Base-by-base conservation (phyloP, 2,888 invertebrate species). In the Portevinia maculata region DNA sequence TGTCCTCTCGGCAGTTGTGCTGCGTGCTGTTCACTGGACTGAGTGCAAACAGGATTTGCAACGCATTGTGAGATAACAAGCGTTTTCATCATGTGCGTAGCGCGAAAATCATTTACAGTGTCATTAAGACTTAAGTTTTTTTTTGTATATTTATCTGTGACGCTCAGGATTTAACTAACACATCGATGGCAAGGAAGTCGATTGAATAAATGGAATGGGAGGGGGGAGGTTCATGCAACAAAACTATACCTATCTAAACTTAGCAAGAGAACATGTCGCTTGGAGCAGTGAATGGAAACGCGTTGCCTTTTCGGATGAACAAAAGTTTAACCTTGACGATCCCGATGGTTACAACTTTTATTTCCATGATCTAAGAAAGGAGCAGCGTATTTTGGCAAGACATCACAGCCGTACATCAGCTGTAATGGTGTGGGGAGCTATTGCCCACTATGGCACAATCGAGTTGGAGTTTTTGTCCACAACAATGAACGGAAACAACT, bases 21-120 rank as follows among this genome's bases (percentile, higher is more conserved):
- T 41, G 73, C 52, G 37, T 73, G 67, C 34, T 70, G 81, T 70
- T 44, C 75, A 81, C 50, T 75, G 64, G 70, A 75, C 64, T 81
- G 70, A 59, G 37, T 59, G 46, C 70, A 75, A 81, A 75, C 64
- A 65, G 70, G 75, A 81, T 81, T 81, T 70, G 46, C 70, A 46
- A 70, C 81, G 59, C 70, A 70, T 70, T 75, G 64, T 74, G 17
- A 15, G 55, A 32, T 44, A 44, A 34, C 44, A 34, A 32, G 30
- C 32, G 21, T 41, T 41, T 65, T 65, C 4, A 50, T 59, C 37
- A 44, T 48, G 71, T 41, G 46, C 34, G 32, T 39, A 30, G 21
- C 19, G 39, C 34, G 8, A 52, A 28, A 60, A 53, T 44, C 53
- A 21, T 60, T 60, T 39, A 53, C 53, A 28, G 41, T 67, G 44